Conservation (phyloP, 2,797 vertebrate genomes). For the Rhinichthys osculus region DNA sequence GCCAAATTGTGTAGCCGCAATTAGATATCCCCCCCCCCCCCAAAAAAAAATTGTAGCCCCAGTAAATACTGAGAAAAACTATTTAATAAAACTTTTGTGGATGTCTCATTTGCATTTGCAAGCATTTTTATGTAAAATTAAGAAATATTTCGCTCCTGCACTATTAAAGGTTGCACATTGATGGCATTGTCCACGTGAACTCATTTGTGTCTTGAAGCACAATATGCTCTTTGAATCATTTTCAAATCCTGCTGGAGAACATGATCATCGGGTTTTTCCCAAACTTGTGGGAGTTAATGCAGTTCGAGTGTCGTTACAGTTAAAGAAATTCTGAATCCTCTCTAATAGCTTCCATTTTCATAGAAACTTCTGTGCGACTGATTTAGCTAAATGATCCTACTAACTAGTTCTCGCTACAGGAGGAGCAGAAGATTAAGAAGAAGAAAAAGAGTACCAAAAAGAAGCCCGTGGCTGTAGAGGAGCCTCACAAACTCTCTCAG, state of each 20-base stretch:
- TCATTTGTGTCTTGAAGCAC: constrained; percentile 8
- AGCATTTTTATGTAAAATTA: neutral
- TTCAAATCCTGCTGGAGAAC: constrained; percentile 5
- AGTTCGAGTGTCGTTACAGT: neutral
- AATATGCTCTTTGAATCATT: neutral
- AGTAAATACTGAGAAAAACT: neutral
- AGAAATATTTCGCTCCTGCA: neutral
- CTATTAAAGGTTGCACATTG: neutral
- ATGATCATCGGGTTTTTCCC: neutral
- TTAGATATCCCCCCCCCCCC: accelerated
- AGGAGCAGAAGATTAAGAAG: constrained; percentile 97
- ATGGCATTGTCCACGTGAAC: neutral
- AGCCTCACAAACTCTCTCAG: constrained; percentile 84
- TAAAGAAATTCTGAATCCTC: neutral
- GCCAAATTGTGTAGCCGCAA: neutral
- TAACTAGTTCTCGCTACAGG: constrained; percentile 61
- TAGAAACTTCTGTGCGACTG: neutral
- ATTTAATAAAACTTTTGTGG: neutral
- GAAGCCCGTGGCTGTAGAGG: constrained; percentile 82
- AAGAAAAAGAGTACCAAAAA: constrained; percentile 96
- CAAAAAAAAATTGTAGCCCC: neutral
- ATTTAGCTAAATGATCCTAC: neutral
- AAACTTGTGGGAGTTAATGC: neutral
- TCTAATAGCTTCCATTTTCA: neutral
- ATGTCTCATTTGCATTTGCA: neutral